Evolutionary conservation across 1,140 invertebrate genomes (phyloP).

Genomic region (Triops longicaudatus): DNA sequence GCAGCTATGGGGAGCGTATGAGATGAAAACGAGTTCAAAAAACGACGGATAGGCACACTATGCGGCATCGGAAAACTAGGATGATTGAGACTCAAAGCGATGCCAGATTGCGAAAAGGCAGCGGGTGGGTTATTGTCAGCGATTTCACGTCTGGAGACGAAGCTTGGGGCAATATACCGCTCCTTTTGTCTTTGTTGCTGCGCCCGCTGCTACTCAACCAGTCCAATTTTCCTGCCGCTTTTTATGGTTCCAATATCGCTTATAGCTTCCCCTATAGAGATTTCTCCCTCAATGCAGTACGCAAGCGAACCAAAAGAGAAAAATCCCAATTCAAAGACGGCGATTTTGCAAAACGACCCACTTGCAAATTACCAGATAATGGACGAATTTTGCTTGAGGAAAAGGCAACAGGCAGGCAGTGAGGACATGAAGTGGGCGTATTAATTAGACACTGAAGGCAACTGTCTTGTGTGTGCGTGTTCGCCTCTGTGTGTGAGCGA

Average conservation of each 20-base stretch:
- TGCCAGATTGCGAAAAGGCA: neutral
- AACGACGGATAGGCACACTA: neutral
- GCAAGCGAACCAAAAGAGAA: too few relatives aligned
- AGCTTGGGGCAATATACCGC: neutral
- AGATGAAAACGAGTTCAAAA: neutral
- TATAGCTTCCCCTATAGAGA: neutral
- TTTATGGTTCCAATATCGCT: neutral
- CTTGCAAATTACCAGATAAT: too few relatives aligned
- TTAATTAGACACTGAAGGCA: neutral
- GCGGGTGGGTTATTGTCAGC: neutral
- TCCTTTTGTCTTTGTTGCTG: neutral
- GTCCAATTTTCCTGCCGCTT: neutral
- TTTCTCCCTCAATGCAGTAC: too few relatives aligned
- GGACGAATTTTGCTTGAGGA: too few relatives aligned
- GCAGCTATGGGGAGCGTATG: neutral
- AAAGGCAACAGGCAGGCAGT: neutral
- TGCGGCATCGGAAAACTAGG: neutral
- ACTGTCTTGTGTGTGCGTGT: neutral
- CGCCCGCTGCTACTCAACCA: neutral
- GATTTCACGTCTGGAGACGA: neutral
- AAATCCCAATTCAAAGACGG: too few relatives aligned
- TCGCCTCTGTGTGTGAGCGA: neutral
- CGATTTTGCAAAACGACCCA: too few relatives aligned
- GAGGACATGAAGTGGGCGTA: slow-evolving; percentile 13
- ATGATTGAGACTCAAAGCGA: neutral